Evolutionary conservation across 2,797 vertebrate species (phyloP), one percentile per base, ranked within the genome.

Genomic region (Neosalanx taihuensis): DNA sequence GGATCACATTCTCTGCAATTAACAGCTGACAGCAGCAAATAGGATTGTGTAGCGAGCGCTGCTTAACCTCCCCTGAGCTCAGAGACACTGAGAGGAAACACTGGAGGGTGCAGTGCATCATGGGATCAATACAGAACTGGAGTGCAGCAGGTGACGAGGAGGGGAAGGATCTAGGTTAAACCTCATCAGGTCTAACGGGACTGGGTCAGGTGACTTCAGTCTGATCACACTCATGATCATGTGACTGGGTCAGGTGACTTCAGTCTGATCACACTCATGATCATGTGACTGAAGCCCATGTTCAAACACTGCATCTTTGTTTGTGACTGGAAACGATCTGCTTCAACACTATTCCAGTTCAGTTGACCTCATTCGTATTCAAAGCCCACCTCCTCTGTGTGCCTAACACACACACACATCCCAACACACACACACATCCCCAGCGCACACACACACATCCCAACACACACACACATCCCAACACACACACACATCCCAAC

Each of bases 21-120:
- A 85, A 82, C 73, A 80, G 74, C 79, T 84, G 83, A 88, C 79
- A 68, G 77, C 77, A 81, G 75, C 71, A 87, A 91, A 91, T 81
- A 78, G 82, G 88, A 89, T 88, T 87, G 72, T 46, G 60, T 66
- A 75, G 67, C 37, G 17, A 66, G 17, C 12, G 59, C 56, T 82
- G 77, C 69, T 15, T 26, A 71, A 77, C 69, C 72, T 59, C 76
- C 83, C 76, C 79, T 78, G 77, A 78, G 75, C 64, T 64, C 75
- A 77, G 4, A 4, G 56, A 74, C 71, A 72, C 53, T 26, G 29
- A 6, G 41, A 15, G 73, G 69, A 76, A 86, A 72, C 61, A 72
- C 67, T 72, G 9, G 10, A 12, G 37, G 37, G 12, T 41, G 37
- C 37, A 41, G 9, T 0, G 37, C 37, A 10, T 41, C 10, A 87